Evolutionary conservation across 1,140 invertebrate species (phyloP).

Genomic region (Cherax destructor): DNA sequence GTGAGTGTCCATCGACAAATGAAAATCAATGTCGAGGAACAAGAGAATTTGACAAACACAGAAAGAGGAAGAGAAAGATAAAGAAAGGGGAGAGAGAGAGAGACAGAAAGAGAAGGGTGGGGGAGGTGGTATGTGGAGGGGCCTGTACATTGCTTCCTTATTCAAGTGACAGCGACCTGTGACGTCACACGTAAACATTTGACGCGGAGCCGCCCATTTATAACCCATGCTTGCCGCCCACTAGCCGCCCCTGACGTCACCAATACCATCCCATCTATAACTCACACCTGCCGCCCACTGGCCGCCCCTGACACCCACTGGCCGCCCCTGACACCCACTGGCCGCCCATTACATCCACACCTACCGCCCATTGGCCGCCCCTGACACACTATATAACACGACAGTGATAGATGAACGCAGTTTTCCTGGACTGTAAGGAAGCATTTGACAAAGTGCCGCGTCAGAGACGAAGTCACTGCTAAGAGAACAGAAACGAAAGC

Average conservation of each 20-base stretch:
- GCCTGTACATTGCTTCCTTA: neutral
- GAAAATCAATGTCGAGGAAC: no score
- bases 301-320: neutral
- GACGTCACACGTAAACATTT: neutral
- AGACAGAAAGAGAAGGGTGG: neutral
- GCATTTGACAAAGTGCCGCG: no score
- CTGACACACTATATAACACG: no score
- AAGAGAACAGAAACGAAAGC: no score
- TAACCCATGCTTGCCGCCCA: neutral
- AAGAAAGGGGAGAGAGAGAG: neutral
- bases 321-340: no score
- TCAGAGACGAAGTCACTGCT: no score
- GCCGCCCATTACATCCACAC: no score
- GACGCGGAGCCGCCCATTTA: neutral
- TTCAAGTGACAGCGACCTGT: slow-evolving; percentile 2
- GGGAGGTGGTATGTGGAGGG: no score
- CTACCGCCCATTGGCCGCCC: no score
- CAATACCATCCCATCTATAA: neutral
- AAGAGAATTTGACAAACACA: neutral
- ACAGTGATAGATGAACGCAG: no score
- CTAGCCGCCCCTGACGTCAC: neutral
- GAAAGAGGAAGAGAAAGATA: neutral
- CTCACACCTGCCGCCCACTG: neutral
- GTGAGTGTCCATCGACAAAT: no score
- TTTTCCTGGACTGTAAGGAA: no score